These are phyloP conservation scores for Drosophila lini DNA, from an alignment of 1,140 invertebrate genomes.

Conservation along the genomic window DNA sequence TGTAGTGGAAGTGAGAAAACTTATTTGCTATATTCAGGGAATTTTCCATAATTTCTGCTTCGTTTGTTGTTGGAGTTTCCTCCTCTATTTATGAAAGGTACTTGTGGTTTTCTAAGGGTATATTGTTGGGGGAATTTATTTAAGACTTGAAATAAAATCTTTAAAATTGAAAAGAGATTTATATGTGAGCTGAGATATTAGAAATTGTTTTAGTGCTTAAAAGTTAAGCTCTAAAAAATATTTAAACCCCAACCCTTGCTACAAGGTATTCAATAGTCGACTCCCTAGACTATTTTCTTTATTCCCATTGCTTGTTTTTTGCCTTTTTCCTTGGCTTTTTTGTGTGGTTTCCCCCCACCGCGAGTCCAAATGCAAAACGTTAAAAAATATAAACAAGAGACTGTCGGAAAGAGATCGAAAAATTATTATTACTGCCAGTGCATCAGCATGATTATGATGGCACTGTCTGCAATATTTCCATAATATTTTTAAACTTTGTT, in stretches of 20 bases:
- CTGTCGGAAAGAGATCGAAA: constrained; percentile 52
- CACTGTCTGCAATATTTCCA: constrained; percentile 48
- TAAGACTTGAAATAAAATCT: neutral
- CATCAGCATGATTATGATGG: constrained; percentile 55
- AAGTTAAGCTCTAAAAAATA: neutral
- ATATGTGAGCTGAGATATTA: too few relatives aligned
- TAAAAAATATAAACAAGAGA: constrained; percentile 69
- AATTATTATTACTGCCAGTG: constrained; percentile 66
- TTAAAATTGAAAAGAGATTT: neutral
- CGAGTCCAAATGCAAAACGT: constrained; percentile 54
- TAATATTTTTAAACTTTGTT: constrained; percentile 83
- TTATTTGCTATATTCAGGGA: constrained; percentile 81
- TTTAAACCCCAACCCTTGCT: neutral
- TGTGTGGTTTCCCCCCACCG: constrained; percentile 48
- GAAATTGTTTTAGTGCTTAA: neutral
- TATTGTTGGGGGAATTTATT: neutral
- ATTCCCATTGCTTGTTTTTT: constrained; percentile 1
- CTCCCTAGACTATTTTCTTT: neutral
- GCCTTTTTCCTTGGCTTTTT: constrained; percentile 25
- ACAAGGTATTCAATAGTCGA: neutral
- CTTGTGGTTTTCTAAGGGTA: neutral
- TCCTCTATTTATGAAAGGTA: neutral
- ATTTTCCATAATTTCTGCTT: constrained; percentile 79
- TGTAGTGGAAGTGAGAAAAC: constrained; percentile 55
- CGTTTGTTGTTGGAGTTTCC: constrained; percentile 47